phyloP scores from a whole-genome alignment of 2,888 invertebrate species.

The Seira musarum region DNA sequence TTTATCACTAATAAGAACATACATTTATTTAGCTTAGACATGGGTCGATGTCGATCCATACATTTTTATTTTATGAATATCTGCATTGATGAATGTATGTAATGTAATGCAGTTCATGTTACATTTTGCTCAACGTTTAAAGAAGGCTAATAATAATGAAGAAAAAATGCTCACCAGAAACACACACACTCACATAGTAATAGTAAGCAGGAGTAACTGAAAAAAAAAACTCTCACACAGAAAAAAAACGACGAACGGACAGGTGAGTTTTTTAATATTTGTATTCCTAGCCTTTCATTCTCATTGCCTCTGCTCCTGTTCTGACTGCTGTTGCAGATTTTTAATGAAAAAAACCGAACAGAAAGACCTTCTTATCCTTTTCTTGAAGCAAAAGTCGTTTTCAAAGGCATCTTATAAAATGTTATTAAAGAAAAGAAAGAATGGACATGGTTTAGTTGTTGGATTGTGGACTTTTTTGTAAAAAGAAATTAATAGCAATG shows the following conservation, averaged over 20 bases:
- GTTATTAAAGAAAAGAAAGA: neutral
- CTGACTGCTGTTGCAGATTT: slow-evolving; percentile 1
- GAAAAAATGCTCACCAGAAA: neutral
- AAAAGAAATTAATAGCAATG: too few species aligned
- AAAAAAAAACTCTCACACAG: slow-evolving; percentile 12
- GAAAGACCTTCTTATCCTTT: neutral
- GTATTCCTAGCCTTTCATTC: neutral
- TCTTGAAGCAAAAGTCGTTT: slow-evolving; percentile 6
- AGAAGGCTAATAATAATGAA: slow-evolving; percentile 20
- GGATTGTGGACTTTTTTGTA: too few species aligned
- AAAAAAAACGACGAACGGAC: slow-evolving; percentile 13
- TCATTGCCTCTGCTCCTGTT: slow-evolving; percentile 18
- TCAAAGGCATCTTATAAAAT: neutral
- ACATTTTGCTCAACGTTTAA: slow-evolving; percentile 12
- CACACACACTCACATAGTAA: neutral
- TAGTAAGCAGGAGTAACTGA: too few species aligned
- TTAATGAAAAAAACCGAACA: slow-evolving; percentile 1
- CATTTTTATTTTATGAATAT: neutral
- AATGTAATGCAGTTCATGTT: slow-evolving; percentile 12
- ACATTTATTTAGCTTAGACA: slow-evolving; percentile 1
- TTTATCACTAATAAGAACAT: neutral
- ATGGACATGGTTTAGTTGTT: neutral
- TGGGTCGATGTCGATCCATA: neutral
- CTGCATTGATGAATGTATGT: slow-evolving; percentile 3
- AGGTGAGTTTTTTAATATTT: slow-evolving; percentile 17